Conservation (phyloP, 2,113 vertebrate genomes). For the Eidolon helvum region DNA sequence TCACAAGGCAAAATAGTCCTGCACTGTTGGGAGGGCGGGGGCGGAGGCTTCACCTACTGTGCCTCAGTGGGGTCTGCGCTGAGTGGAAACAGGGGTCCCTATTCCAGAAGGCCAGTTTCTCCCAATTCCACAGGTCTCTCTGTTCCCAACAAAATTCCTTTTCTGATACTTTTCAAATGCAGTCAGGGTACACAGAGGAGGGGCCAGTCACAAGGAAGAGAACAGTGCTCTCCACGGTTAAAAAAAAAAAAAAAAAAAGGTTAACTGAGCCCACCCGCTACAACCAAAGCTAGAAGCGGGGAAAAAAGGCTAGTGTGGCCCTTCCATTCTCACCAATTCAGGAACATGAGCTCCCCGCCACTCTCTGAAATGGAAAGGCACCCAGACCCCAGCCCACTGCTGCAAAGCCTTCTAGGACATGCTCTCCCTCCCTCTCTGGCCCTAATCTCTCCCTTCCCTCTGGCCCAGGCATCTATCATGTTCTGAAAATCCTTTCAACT, state of each 20-base stretch:
- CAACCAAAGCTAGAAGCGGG: too few species aligned
- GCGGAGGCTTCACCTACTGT: fast-evolving
- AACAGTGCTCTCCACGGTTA: neutral
- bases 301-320: neutral
- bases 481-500: neutral
- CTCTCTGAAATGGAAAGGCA: too few species aligned
- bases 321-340: neutral
- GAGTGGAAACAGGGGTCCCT: neutral
- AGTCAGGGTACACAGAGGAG: neutral
- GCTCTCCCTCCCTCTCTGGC: neutral
- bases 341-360: neutral
- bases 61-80: neutral
- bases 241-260: neutral
- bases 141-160: neutral
- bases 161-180: neutral
- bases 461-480: too few species aligned
- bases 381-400: neutral
- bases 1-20: neutral
- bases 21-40: neutral
- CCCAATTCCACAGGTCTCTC: neutral
- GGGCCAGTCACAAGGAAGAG: neutral
- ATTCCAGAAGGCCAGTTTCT: neutral
- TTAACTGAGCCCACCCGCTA: too few species aligned
- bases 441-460: neutral
- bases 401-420: neutral